These are phyloP conservation scores for Dryomyza anilis DNA, from an alignment of 2,888 invertebrate species.

Conservation along the genomic window DNA sequence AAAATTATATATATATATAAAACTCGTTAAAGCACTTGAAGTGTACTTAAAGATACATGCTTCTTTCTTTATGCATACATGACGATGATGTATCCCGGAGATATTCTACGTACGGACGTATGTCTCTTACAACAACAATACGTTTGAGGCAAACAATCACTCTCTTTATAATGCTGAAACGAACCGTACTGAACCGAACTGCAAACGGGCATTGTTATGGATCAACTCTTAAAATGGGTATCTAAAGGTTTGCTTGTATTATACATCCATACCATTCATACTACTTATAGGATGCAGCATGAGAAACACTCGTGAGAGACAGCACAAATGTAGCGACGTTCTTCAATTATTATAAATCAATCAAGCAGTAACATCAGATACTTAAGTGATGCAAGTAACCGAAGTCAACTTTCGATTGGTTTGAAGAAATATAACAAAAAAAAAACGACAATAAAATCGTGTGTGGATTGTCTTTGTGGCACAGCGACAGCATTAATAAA, in stretches of 20 bases:
- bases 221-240: too few species aligned
- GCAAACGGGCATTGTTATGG: neutral
- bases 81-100: neutral
- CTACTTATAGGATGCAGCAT: neutral
- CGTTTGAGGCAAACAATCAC: neutral
- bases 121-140: neutral
- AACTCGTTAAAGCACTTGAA: constrained; percentile 1
- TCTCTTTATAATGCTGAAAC: neutral
- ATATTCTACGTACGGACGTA: neutral
- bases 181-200: neutral
- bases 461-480: constrained; percentile 4
- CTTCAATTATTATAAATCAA: constrained; percentile 30
- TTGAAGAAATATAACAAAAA: neutral
- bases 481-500: neutral
- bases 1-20: neutral
- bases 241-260: too few species aligned
- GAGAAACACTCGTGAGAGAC: neutral
- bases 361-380: constrained; percentile 18
- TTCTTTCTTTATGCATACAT: constrained; percentile 6
- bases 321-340: neutral
- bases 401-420: constrained; percentile 18
- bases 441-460: constrained; percentile 9
- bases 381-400: constrained; percentile 15
- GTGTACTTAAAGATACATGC: constrained; percentile 6
- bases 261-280: too few species aligned